phyloP scores from a whole-genome alignment of 1,140 invertebrate genomes.

The Oscheius sp. region DNA sequence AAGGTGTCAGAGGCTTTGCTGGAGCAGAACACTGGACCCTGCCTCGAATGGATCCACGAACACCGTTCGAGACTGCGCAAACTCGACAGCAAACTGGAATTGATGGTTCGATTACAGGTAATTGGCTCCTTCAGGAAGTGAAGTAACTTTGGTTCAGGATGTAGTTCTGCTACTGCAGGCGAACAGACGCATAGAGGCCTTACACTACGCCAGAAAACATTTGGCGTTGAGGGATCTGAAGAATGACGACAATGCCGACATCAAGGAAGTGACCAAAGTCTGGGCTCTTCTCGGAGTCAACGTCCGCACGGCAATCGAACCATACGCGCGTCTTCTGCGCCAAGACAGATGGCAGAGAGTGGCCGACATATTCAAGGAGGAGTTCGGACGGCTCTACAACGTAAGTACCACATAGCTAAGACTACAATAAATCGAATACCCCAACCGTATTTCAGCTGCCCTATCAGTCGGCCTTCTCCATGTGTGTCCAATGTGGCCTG shows the following conservation, averaged over 20 bases:
- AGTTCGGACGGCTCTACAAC: conserved; percentile 11
- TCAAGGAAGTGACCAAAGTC: conserved; percentile 62
- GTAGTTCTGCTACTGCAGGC: neutral
- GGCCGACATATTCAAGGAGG: conserved; percentile 12
- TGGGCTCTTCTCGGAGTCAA: neutral
- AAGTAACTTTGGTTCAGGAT: too few species aligned
- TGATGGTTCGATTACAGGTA: neutral
- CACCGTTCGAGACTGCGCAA: conserved; percentile 48
- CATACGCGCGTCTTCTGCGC: neutral
- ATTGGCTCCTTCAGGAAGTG: too few species aligned
- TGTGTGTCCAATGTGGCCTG: conserved; percentile 83
- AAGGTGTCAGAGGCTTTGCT: too few species aligned
- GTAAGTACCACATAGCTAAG: conserved; percentile 11
- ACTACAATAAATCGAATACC: conserved; percentile 83
- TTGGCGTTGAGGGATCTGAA: neutral
- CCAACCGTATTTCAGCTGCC: conserved; percentile 92
- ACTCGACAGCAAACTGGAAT: conserved; percentile 2
- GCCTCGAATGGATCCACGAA: conserved; percentile 61
- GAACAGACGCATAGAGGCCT: neutral
- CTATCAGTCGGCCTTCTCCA: conserved; percentile 83
- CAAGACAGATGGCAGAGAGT: neutral
- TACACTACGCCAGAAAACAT: neutral
- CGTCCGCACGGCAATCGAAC: conserved; percentile 6
- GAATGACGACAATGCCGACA: neutral
- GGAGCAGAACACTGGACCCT: neutral